Evolutionary conservation across 1,140 invertebrate genomes (phyloP), one percentile per base, ranked within the genome.

Genomic region (Cydia amplana): DNA sequence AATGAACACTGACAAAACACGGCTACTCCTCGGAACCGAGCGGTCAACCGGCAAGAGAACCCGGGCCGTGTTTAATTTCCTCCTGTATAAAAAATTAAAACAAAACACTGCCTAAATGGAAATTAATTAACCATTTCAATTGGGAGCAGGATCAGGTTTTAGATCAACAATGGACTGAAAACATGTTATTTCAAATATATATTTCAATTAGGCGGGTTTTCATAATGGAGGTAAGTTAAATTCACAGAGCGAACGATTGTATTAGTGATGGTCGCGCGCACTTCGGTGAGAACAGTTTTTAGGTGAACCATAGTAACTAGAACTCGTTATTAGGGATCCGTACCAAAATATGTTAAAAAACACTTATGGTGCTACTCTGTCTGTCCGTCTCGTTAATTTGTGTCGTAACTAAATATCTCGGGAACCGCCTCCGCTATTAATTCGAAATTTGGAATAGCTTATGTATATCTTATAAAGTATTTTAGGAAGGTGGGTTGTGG

Each of bases 171-270:
- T 80, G 77, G 77, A 74, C 75, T 78, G 81, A 46, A 46, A 83
- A 86, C 78, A 79, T 82, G 81, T 84, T 85, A 85, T 88, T 87
- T 82, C 80, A 83, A 83, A 83, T 87, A 85, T 83, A 86, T 83
- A 88, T 88, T 89, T 85, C 87, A 89, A 89, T 89, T 88, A 87
- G 79, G 75, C 65, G 67, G 80, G 84, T 86, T 87, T 88, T 87
- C 81, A 81, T 79, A 86, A 84, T 80, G 79, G 75, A 87, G 86
- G 82, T 75, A 87, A 87, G 82, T 87, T 85, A 83, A 87, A 88
- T 85, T 87, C 81, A 85, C 85, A 89, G 85, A 87, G 84, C 84
- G 78, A 75, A 60, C 40, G 16, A 23, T 60, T 10, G 1, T 60
- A 23, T 60, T 60, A 0, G 7, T 12, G 10, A 23, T n/a, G 55